Conservation (phyloP, 2,113 vertebrate species). For the Pantherophis guttatus region DNA sequence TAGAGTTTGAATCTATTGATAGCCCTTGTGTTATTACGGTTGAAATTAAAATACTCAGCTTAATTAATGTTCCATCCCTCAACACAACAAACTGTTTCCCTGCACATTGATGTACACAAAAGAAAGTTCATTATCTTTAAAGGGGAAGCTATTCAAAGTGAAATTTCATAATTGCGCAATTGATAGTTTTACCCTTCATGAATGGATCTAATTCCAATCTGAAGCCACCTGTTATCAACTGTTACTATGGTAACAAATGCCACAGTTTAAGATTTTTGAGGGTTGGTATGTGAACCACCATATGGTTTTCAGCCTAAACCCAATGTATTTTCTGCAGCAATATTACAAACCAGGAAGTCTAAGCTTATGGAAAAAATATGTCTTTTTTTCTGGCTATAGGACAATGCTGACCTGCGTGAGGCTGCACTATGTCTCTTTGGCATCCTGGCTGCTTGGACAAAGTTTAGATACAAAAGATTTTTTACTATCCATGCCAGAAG, state of each 20-base stretch:
- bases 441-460: conserved; percentile 1
- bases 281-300: not conserved
- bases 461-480: conserved; percentile 7
- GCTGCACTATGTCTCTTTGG: conserved; percentile 4
- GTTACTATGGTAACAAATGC: not conserved
- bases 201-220: not conserved
- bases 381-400: not conserved
- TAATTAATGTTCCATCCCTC: not conserved
- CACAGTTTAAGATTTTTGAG: not conserved
- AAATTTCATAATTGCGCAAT: not conserved
- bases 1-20: too few species aligned
- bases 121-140: not conserved
- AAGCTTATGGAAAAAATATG: not conserved
- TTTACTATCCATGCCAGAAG: conserved; percentile 3
- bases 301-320: not conserved
- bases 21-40: too few species aligned
- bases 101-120: not conserved
- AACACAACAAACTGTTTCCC: not conserved
- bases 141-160: not conserved
- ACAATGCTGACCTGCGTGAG: not conserved
- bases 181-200: not conserved
- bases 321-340: not conserved
- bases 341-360: not conserved
- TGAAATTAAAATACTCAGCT: too few species aligned
- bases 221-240: not conserved